These are phyloP conservation scores for Spheniscus humboldti DNA, from an alignment of 2,797 vertebrate genomes.

Conservation along the genomic window DNA sequence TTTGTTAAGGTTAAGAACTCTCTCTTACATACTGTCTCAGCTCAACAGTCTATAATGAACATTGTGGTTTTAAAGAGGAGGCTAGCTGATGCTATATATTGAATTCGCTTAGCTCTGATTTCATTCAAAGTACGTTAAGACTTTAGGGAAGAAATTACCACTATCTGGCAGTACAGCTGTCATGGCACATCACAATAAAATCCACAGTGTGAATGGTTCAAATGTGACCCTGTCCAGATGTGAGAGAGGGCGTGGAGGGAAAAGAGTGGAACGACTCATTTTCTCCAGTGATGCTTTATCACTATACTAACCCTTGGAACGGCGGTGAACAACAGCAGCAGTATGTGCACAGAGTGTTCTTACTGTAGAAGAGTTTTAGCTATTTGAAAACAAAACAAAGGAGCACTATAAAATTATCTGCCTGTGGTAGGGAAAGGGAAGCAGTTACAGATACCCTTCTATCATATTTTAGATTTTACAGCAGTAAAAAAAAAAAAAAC, in stretches of 20 bases:
- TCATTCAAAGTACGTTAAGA: neutral
- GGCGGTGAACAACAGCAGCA: neutral
- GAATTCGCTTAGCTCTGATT: neutral
- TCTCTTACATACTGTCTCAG: neutral
- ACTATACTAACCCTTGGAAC: neutral
- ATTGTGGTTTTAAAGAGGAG: neutral
- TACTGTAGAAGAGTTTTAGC: neutral
- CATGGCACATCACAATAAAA: neutral
- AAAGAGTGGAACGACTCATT: neutral
- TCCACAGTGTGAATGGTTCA: neutral
- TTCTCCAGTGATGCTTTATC: conserved; percentile 4
- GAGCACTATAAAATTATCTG: conserved; percentile 25
- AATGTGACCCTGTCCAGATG: neutral
- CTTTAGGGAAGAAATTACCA: neutral
- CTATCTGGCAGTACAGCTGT: neutral
- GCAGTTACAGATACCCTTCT: neutral
- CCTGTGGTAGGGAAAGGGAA: neutral
- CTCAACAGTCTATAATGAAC: neutral
- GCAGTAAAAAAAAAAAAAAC: neutral
- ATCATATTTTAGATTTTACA: neutral
- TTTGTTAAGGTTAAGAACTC: conserved; percentile 32
- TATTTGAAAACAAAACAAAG: conserved; percentile 31
- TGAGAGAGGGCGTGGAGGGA: neutral
- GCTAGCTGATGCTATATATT: neutral
- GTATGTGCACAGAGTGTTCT: neutral